Base-by-base conservation (phyloP, 2,888 invertebrate species). In the Oscheius myriophilus region DNA sequence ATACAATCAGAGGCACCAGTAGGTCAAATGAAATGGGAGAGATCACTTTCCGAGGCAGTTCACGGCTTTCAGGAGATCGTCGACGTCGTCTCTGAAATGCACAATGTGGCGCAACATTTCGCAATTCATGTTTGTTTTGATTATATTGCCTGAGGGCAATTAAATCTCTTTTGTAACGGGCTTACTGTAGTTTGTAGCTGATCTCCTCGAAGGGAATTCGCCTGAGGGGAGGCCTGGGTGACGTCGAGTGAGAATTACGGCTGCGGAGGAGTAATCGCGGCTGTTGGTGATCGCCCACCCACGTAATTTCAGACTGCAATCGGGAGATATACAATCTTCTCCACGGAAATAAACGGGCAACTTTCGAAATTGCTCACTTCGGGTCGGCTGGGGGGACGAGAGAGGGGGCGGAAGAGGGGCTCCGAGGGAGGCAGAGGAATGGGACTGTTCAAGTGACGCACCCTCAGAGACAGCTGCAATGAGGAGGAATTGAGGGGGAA, bases 21-120 rank as follows among this genome's bases (percentile, higher is more conserved):
- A 45, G 23, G 49, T 21, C 21, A 49, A 11, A 18, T 18, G 49
- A 2, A 49, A 26, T 25, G 26, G 7, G 2, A 2, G 25, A 54
- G 53, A 54, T 25, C 53, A 54, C 26, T 21, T 25, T 23, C 58
- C 58, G 14, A 61, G 39, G n/a, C 46, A 26, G 26, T 46, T 61
- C n/a, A 61, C 39, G 26, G 39, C 61, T 18, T 61, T 26, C 46
- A 61, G 46, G 2, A 61, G 39, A 11, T 61, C 61, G 16, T 61
- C 61, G 16, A 61, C 61, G 39, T 61, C 61, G 1, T 46, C 49
- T 26, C 61, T 61, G 33, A 33, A 61, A 58, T 0, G 18, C 16
- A 43, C 26, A 21, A 52, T 25, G 14, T 52, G 52, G 52, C 23
- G 52, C 14, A 11, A 54, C 7, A 54, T 54, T 54, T 54, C 53